Conservation (phyloP, 2,797 vertebrate species). For the Chelmon rostratus region DNA sequence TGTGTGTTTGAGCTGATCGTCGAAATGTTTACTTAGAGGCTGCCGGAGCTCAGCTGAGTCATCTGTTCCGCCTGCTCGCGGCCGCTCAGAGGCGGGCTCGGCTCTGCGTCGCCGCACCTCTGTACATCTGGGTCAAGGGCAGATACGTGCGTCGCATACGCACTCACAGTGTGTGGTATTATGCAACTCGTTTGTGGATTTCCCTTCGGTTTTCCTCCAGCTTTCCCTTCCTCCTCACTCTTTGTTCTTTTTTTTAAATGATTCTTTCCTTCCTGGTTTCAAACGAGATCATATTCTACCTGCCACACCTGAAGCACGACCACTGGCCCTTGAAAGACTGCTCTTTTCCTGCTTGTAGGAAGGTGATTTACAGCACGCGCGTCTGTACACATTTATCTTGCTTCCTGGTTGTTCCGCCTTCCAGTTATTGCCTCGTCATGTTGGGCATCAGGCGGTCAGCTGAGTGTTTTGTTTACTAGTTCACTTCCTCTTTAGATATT, state of each 20-base stretch:
- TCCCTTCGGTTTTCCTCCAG: neutral
- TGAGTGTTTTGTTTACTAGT: neutral
- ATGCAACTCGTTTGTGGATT: neutral
- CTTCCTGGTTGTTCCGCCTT: neutral
- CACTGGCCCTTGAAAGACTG: neutral
- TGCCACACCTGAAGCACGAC: neutral
- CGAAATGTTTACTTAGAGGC: conserved; percentile 49
- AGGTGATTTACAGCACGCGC: neutral
- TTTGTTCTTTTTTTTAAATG: accelerated
- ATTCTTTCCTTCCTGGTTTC: neutral
- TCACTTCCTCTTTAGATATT: neutral
- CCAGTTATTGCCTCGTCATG: neutral
- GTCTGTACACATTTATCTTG: neutral
- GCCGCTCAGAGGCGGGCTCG: neutral
- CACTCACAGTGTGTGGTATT: neutral
- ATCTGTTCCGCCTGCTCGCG: conserved; percentile 52
- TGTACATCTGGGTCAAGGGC: conserved; percentile 28
- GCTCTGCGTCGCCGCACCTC: neutral
- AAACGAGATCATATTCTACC: no score
- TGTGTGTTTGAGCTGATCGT: conserved; percentile 26
- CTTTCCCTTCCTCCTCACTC: no score
- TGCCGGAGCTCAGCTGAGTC: conserved; percentile 58
- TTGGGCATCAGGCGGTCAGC: neutral
- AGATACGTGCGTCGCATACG: neutral
- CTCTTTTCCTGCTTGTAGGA: no score